phyloP scores from a whole-genome alignment of 2,888 invertebrate species.

The Amblyjoppa fuscipennis region DNA sequence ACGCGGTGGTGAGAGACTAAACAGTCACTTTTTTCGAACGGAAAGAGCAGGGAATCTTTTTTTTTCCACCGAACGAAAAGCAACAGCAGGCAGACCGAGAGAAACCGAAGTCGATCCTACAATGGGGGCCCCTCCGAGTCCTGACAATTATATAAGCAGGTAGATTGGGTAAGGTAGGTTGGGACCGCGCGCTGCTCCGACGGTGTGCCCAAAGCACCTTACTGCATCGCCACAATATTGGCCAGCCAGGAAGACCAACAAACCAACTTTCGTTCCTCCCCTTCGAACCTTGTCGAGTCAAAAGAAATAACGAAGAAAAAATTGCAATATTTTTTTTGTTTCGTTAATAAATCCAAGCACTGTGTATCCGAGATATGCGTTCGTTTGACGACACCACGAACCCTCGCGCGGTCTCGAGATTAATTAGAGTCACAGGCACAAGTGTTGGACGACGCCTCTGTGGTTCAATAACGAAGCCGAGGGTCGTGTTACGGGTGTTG shows the following conservation, averaged over 20 bases:
- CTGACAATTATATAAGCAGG: slow-evolving; percentile 71
- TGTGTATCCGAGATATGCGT: neutral
- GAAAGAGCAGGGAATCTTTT: slow-evolving; percentile 16
- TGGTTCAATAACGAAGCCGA: slow-evolving; percentile 32
- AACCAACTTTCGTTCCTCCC: neutral
- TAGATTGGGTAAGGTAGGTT: slow-evolving; percentile 32
- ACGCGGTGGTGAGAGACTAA: slow-evolving; percentile 27
- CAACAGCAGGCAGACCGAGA: slow-evolving; percentile 75
- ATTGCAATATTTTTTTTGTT: neutral
- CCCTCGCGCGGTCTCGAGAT: neutral
- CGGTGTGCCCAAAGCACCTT: neutral
- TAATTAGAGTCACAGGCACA: slow-evolving; percentile 13
- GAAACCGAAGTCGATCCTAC: slow-evolving; percentile 50
- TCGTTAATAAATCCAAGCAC: neutral
- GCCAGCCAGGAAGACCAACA: neutral
- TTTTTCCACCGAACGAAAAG: slow-evolving; percentile 58
- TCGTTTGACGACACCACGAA: slow-evolving; percentile 27
- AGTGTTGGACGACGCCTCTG: slow-evolving; percentile 12
- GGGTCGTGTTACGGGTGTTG: slow-evolving; percentile 16
- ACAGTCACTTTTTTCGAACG: slow-evolving; percentile 32
- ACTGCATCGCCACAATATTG: slow-evolving; percentile 1
- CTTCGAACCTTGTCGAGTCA: neutral
- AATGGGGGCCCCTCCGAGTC: slow-evolving; percentile 60
- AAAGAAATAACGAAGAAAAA: neutral
- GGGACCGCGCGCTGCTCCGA: slow-evolving; percentile 2